Evolutionary conservation across 2,888 invertebrate genomes (phyloP), one percentile per base, ranked within the genome.

Genomic region (Pristionchus entomophagus): DNA sequence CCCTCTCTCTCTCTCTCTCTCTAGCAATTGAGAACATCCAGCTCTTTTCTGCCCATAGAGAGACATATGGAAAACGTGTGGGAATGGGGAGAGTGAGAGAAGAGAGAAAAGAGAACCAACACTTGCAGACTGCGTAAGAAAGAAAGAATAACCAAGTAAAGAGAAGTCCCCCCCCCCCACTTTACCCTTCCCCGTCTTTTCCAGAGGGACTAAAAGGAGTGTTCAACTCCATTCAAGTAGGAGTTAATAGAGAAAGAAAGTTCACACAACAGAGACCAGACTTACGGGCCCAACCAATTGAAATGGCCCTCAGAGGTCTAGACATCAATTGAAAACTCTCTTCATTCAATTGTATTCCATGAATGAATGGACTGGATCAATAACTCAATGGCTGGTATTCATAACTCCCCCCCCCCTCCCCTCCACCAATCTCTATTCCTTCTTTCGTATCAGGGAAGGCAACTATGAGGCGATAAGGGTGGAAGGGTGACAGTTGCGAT

Each of bases 31-130:
- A 32, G 41, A 29, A 29, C 77, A 41, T 17, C 49, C 53, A 53
- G 51, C 80, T 49, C 80, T 80, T 45, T 80, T 80, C 80, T 80
- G 49, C 53, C 53, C 38, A 49, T 80, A 49, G 49, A 51, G 77
- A 26, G 77, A 29, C 38, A 51, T 38, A 29, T 1, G 59, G 35
- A 41, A 8, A 78, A 41, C 10, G 78, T 41, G 78, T 14, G 32
- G 41, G 32, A 32, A 78, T 1, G 22, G 82, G 56, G 82, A 51
- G 78, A 78, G 41, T 29, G 81, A 29, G 56, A 35, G 82, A 56
- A 41, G n/a, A 26, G 26, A 17, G 38, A 12, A 41, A n/a, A 51
- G 29, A 49, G 29, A 56, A 26, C n/a, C 41, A 56, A 49, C 51
- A 78, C 49, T 78, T 82, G 45, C 38, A 82, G n/a, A 82, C 53